A percentile compares a stretch with the other conserved stretches of the same genome.
These are phyloP conservation scores for Tyrannus savana DNA, from an alignment of 2,113 vertebrate genomes.

Conservation along the genomic window DNA sequence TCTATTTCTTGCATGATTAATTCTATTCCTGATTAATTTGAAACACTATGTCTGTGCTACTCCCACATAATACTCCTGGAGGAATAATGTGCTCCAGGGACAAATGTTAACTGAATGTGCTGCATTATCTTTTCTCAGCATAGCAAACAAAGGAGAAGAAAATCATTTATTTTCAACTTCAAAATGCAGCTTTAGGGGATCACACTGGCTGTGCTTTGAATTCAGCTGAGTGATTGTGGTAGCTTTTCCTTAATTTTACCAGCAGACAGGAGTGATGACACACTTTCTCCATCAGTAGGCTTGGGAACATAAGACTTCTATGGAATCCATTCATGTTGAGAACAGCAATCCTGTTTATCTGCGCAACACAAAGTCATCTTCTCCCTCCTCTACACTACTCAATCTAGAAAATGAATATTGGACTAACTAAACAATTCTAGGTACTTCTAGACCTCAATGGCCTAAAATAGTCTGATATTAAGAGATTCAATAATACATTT, in stretches of 20 bases:
- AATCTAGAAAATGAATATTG: constrained; percentile 22
- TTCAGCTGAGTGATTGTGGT: background rate
- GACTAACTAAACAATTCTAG: background rate
- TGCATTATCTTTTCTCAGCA: constrained; percentile 59
- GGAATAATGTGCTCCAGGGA: constrained; percentile 47
- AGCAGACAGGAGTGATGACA: background rate
- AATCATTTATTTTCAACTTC: constrained; percentile 34
- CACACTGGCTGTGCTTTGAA: background rate
- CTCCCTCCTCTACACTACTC: background rate
- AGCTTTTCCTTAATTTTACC: constrained; percentile 1
- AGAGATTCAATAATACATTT: background rate
- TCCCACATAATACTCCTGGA: constrained; percentile 38
- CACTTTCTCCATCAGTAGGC: background rate
- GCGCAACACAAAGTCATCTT: background rate
- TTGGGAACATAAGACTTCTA: constrained; percentile 10
- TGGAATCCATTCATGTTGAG: background rate
- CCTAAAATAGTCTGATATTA: background rate
- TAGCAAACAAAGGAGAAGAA: constrained; percentile 43
- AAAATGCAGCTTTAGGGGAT: constrained; percentile 35
- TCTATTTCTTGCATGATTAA: constrained; percentile 71
- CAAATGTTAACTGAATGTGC: constrained; percentile 59
- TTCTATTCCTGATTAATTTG: constrained; percentile 68
- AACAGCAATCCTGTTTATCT: constrained; percentile 13
- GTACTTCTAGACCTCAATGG: background rate
- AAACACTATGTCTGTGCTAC: constrained; percentile 14